Base-by-base conservation (phyloP, 2,888 invertebrate genomes). In the Melipona beecheii region DNA sequence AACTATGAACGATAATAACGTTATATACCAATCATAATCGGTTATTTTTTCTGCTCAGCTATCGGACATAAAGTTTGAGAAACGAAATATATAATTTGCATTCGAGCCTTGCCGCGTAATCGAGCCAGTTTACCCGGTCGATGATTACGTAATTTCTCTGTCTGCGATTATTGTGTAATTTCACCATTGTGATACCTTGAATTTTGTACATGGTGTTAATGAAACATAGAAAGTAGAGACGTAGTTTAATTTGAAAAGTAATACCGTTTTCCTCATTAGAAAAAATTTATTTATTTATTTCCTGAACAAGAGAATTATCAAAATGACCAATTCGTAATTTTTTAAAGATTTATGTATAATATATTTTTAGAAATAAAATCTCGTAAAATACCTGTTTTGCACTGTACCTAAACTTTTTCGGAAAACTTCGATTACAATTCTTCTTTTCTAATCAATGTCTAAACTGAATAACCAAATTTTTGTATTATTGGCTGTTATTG, bases 111-210 rank as follows among this genome's bases (percentile, higher is more conserved):
- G 21, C 50, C 77, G 36, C 66, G 54, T 31, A 36, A 49, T 27
- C 36, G 50, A 65, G 64, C 62, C 60, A 75, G 68, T 76, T 52
- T 74, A 64, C 19, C 54, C 52, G 27, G 31, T 27, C 17, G 31
- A 13, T 24, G 19, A 66, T 86, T 87, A 64, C 70, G 64, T 56
- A 86, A 87, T 6, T 43, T 43, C 36, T 56, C 62, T n/a, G 6
- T 62, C 62, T 54, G 62, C 76, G 78, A 82, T 58, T 50, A 64
- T 89, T 84, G 76, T 62, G 58, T 62, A 84, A 88, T n/a, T 13
- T n/a, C 15, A 31, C 36, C 68, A 69, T 69, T 69, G 68, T 72
- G 17, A n/a, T 52, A 43, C n/a, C 71, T 70, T 52, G 24, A 31
- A 58, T 58, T 69, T 66, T 43, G 17, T 78, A n/a, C 31, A 21